These are phyloP conservation scores for Arremon aurantiirostris DNA, from an alignment of 2,797 vertebrate genomes.

Conservation along the genomic window DNA sequence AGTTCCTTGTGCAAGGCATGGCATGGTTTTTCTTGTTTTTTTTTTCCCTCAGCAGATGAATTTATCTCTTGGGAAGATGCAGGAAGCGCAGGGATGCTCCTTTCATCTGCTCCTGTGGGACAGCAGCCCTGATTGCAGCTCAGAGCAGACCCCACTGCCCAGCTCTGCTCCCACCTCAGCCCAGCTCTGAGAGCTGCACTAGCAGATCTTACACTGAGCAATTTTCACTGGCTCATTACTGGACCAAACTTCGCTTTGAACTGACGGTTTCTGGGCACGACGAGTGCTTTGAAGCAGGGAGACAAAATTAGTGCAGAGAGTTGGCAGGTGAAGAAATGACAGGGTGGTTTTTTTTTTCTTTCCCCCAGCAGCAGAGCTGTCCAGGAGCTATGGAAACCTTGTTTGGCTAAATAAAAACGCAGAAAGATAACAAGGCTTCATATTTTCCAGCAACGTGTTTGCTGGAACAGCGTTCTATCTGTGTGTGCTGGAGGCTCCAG, in stretches of 20 bases:
- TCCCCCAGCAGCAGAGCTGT: neutral
- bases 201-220: neutral
- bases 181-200: neutral
- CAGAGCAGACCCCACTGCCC: neutral
- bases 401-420: slow-evolving; percentile 48
- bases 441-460: slow-evolving; percentile 3
- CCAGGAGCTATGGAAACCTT: slow-evolving; percentile 61
- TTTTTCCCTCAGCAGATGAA: neutral
- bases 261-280: slow-evolving; percentile 35
- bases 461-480: neutral
- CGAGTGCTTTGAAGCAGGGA: slow-evolving; percentile 3
- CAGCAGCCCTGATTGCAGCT: neutral
- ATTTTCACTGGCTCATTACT: slow-evolving; percentile 33
- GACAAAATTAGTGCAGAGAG: slow-evolving; percentile 49
- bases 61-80: neutral
- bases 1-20: accelerated
- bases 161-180: neutral
- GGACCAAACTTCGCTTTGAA: slow-evolving; percentile 22
- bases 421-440: slow-evolving; percentile 56
- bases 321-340: slow-evolving; percentile 62
- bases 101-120: accelerated
- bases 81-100: neutral
- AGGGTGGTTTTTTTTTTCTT: neutral
- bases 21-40: accelerated
- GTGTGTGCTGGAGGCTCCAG: neutral